Conservation (phyloP, 2,113 vertebrate genomes). For the Labeo catla region DNA sequence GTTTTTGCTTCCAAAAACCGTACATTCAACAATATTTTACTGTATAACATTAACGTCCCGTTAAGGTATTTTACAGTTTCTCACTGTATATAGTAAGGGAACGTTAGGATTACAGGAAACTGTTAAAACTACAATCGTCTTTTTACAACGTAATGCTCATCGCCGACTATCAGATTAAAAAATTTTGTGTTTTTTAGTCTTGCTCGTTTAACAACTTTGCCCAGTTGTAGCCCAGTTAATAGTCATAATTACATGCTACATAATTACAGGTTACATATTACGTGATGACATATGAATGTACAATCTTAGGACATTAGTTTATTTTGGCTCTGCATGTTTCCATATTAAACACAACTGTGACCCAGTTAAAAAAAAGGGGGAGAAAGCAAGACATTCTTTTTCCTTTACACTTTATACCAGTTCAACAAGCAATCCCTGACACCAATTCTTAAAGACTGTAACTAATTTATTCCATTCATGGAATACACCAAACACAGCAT, state of each 20-base stretch:
- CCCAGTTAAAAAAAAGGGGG: not conserved
- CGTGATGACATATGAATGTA: slow-evolving; percentile 21
- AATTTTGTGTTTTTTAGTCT: not conserved
- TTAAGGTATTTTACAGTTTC: no score
- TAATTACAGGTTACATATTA: slow-evolving; percentile 35
- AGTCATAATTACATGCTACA: slow-evolving; percentile 36
- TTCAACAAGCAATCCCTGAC: slow-evolving; percentile 29
- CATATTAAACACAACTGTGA: slow-evolving; percentile 39
- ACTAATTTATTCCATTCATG: slow-evolving; percentile 63
- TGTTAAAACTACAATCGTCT: not conserved
- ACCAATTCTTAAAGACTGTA: slow-evolving; percentile 54
- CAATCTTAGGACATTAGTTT: slow-evolving; percentile 33
- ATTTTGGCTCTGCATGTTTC: slow-evolving; percentile 29
- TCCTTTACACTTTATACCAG: slow-evolving; percentile 45
- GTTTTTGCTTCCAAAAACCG: no score
- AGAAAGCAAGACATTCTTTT: not conserved
- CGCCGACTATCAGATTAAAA: not conserved
- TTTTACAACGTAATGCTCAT: not conserved
- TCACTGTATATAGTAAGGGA: no score
- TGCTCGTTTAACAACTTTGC: slow-evolving; percentile 16
- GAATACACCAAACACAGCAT: slow-evolving; percentile 63
- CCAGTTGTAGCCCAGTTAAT: slow-evolving; percentile 10
- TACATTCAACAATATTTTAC: no score
- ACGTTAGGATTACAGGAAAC: not conserved
- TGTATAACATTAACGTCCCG: no score